Evolutionary conservation across 2,888 invertebrate genomes (phyloP), one percentile per base, ranked within the genome.

Genomic region (Caenorhabditis sp.): DNA sequence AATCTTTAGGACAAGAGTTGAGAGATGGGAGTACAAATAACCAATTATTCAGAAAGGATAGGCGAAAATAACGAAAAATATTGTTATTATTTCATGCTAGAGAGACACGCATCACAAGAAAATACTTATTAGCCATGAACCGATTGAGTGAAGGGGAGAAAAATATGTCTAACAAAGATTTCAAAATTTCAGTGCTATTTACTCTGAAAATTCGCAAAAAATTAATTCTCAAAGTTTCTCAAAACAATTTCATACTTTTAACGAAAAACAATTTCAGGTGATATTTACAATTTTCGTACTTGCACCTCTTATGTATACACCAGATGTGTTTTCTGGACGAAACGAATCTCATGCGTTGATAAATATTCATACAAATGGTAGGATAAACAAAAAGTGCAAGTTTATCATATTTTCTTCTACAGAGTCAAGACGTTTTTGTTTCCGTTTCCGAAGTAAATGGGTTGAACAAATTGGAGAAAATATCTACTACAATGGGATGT

Each of bases 401-500:
- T 50, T 3, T 19, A 4, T 8, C 24, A 26, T 26, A 55, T 26
- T 23, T 26, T 77, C 6, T 83, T 82, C 37, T 78, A 81, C 50
- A 78, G 82, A 19, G 67, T 77, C 26, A 63, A 73, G 24, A 73
- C 81, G 0, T 62, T 70, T 10, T 65, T 82, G 31, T 62, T 84
- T 50, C 70, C 62, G 17, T 65, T 62, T 19, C 86, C 43, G 43
- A 10, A 43, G 43, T 17, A 43, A 10, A 43, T 43, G 12, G 12
- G 2, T 43, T 43, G 43, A 43, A 17, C 14, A 17, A 17, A 43
- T 78, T 37, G 85, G 78, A 12, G 90, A 91, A 72, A 92, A 94
- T 88, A 89, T 92, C 6, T 95, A 95, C 89, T 95, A 92, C 89
- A 92, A 93, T 66, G 58, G 72, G 19, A 63, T 66, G 51, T 80